phyloP scores from a whole-genome alignment of 2,888 invertebrate species.

The Carcina quercana region DNA sequence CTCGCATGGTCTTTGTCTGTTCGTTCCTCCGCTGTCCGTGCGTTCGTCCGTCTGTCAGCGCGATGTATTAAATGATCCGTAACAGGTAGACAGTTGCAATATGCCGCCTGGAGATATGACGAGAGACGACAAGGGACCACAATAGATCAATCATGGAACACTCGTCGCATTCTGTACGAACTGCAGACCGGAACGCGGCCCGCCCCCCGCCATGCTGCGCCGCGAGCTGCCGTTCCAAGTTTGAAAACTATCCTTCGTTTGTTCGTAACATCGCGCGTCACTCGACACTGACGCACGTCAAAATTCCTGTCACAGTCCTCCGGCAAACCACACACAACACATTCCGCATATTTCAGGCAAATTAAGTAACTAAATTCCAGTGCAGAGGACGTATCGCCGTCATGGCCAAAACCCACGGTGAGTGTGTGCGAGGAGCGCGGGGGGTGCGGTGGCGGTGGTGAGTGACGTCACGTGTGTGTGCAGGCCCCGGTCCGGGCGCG shows the following conservation, averaged over 20 bases:
- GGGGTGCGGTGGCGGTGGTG: conserved; percentile 51
- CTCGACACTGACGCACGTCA: background rate
- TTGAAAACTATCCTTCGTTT: background rate
- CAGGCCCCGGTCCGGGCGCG: conserved; percentile 81
- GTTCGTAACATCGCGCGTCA: background rate
- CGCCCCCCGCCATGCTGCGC: background rate
- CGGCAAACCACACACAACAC: too few relatives aligned
- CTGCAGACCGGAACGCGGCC: too few relatives aligned
- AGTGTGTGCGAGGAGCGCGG: conserved; percentile 41
- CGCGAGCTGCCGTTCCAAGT: background rate
- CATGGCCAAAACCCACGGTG: too few relatives aligned
- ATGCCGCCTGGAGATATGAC: too few relatives aligned
- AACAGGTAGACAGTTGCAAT: too few relatives aligned
- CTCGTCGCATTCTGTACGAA: too few relatives aligned
- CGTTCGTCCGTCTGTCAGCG: too few relatives aligned
- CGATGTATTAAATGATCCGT: too few relatives aligned
- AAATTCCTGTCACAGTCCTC: background rate
- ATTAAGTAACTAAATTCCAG: background rate
- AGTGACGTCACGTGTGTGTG: conserved; percentile 29
- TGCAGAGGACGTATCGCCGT: background rate
- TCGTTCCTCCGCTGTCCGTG: too few relatives aligned
- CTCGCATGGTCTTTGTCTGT: too few relatives aligned
- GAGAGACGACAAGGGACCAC: too few relatives aligned
- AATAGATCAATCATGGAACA: too few relatives aligned
- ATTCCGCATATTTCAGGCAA: background rate